A percentile compares a stretch with the other conserved stretches of the same genome.
phyloP scores from a whole-genome alignment of 2,797 vertebrate species.

The Rhinatrema bivittatum region DNA sequence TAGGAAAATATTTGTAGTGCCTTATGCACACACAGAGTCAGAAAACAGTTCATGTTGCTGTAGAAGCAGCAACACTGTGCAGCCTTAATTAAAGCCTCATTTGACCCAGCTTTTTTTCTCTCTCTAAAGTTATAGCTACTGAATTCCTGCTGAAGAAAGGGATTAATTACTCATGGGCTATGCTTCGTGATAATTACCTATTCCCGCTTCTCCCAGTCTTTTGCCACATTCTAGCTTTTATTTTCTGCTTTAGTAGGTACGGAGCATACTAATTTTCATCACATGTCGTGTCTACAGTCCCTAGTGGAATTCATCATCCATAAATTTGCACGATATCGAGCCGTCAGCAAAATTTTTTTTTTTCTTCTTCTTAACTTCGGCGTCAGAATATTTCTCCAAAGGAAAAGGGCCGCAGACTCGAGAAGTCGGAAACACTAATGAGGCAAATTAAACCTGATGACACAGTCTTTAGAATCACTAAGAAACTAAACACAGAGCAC shows the following conservation, averaged over 20 bases:
- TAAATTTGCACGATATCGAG: slow-evolving; percentile 55
- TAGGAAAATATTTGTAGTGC: slow-evolving; percentile 54
- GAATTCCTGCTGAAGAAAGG: slow-evolving; percentile 40
- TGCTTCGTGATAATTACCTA: slow-evolving; percentile 51
- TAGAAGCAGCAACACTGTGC: slow-evolving; percentile 39
- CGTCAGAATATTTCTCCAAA: slow-evolving; percentile 1
- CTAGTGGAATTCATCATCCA: slow-evolving; percentile 45
- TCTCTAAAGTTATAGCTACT: slow-evolving; percentile 39
- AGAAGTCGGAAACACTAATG: not conserved
- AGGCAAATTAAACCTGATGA: not conserved
- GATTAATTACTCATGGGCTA: slow-evolving; percentile 46
- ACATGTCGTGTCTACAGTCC: slow-evolving; percentile 33
- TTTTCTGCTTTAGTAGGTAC: slow-evolving; percentile 37
- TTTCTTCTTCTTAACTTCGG: too few species aligned
- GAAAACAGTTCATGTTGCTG: slow-evolving; percentile 48
- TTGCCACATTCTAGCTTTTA: slow-evolving; percentile 45
- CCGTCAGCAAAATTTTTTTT: slow-evolving; percentile 35
- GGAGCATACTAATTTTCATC: slow-evolving; percentile 49
- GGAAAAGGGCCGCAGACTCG: not conserved
- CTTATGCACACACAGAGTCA: slow-evolving; percentile 45
- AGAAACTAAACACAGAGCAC: not conserved
- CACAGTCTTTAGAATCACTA: too few species aligned
- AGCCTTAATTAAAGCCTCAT: slow-evolving; percentile 50
- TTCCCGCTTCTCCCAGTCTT: slow-evolving; percentile 38
- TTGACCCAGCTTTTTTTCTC: slow-evolving; percentile 34